phyloP scores from a whole-genome alignment of 2,113 vertebrate species.

The Pseudonaja textilis region DNA sequence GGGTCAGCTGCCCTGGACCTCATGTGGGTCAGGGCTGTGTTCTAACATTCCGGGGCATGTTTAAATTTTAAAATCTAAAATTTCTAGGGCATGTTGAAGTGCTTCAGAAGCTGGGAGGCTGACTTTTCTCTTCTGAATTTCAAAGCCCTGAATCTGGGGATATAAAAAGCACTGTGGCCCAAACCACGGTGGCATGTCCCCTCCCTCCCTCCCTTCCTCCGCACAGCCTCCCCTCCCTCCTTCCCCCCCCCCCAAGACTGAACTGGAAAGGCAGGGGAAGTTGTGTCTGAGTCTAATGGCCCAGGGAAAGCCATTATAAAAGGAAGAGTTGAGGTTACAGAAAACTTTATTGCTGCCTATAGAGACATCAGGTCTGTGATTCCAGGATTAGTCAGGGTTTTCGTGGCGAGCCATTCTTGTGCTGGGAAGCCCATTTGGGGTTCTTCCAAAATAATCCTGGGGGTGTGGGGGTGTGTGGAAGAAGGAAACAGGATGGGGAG shows the following conservation, averaged over 20 bases:
- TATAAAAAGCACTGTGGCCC: neutral
- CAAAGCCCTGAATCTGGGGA: neutral
- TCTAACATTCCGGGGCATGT: neutral
- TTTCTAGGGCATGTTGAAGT: neutral
- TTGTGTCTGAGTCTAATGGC: constrained; percentile 65
- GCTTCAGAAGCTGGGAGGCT: neutral
- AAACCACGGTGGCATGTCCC: neutral
- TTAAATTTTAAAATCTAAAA: neutral
- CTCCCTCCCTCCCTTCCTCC: neutral
- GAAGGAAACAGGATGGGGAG: neutral
- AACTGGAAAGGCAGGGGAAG: constrained; percentile 31
- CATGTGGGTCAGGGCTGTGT: neutral
- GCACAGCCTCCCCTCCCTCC: neutral
- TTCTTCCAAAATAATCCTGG: constrained; percentile 62
- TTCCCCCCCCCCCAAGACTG: neutral
- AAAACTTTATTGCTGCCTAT: constrained; percentile 73
- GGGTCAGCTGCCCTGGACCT: neutral
- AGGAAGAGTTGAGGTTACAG: constrained; percentile 75
- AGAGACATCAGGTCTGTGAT: constrained; percentile 75
- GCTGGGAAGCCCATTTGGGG: constrained; percentile 73
- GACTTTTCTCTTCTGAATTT: neutral
- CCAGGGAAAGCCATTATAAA: constrained; percentile 70
- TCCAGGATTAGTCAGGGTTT: constrained; percentile 72
- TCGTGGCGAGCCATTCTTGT: constrained; percentile 66
- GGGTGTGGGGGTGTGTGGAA: neutral